These are phyloP conservation scores for Hafferia zeledoni DNA, from an alignment of 2,797 vertebrate genomes.

Conservation along the genomic window DNA sequence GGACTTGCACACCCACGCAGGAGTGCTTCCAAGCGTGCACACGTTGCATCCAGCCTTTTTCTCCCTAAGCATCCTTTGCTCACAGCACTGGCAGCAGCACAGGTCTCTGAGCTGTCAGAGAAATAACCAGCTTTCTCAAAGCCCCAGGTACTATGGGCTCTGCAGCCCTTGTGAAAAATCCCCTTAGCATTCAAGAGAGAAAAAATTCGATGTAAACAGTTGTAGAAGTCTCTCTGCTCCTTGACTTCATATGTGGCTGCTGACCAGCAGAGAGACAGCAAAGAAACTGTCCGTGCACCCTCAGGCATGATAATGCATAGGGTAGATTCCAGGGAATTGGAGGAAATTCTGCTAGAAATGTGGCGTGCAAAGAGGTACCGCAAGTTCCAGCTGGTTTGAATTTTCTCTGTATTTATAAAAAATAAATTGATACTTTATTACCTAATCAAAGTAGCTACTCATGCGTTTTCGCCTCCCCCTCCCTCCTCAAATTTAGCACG, in stretches of 20 bases:
- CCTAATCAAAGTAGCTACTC: constrained; percentile 69
- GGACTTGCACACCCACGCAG: background rate
- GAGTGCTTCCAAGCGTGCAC: background rate
- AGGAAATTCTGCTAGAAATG: constrained; percentile 14
- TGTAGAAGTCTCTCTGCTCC: background rate
- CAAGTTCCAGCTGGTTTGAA: constrained; percentile 60
- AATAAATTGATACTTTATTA: constrained; percentile 72
- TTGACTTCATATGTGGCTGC: background rate
- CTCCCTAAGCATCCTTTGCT: background rate
- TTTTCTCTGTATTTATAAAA: constrained; percentile 67
- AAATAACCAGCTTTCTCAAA: background rate
- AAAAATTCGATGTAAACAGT: background rate
- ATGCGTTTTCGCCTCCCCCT: constrained; percentile 21
- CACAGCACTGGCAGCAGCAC: accelerated
- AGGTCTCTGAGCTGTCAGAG: background rate
- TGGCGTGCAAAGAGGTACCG: constrained; percentile 46
- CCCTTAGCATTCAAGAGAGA: background rate
- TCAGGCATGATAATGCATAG: background rate
- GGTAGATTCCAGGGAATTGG: background rate
- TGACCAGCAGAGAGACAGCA: background rate
- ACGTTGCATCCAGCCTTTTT: background rate
- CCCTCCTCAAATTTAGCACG: constrained; percentile 38
- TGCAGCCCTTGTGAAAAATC: background rate
- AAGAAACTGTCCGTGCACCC: background rate
- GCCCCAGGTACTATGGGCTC: background rate